Evolutionary conservation across 2,888 invertebrate species (phyloP).

Genomic region (Zonitis immaculata): DNA sequence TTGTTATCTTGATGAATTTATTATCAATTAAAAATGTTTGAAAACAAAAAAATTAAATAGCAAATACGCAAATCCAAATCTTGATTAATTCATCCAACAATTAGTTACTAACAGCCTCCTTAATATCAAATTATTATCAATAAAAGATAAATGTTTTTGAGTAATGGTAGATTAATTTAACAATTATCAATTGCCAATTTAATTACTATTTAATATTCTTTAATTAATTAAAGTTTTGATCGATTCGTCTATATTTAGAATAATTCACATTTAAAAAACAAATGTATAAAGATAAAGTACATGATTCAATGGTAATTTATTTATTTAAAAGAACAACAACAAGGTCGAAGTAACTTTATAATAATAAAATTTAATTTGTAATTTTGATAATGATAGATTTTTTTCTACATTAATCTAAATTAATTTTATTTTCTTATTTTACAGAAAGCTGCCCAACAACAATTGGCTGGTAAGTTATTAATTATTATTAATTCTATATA

Average conservation of each 20-base stretch:
- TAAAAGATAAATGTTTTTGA: no score
- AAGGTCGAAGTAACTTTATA: background rate
- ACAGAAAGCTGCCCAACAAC: slow-evolving; percentile 36
- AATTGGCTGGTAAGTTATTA: slow-evolving; percentile 28
- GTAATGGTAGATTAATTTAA: no score
- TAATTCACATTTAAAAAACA: background rate
- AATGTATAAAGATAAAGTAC: background rate
- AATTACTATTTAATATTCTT: background rate
- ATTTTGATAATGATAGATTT: no score
- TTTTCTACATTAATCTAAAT: no score
- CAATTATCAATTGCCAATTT: no score
- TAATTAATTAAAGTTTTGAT: background rate
- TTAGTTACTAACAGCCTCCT: no score
- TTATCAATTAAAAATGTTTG: no score
- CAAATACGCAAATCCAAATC: no score
- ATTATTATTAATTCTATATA: background rate
- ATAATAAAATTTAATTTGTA: slow-evolving; percentile 1
- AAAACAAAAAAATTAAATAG: no score
- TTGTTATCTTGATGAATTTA: no score
- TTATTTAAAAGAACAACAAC: slow-evolving; percentile 1
- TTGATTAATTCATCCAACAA: no score
- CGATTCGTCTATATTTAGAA: background rate
- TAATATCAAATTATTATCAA: no score
- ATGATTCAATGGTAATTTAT: background rate
- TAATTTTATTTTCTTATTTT: slow-evolving; percentile 27